Evolutionary conservation across 2,797 vertebrate genomes (phyloP).

Genomic region (Gymnoscopelus braueri): DNA sequence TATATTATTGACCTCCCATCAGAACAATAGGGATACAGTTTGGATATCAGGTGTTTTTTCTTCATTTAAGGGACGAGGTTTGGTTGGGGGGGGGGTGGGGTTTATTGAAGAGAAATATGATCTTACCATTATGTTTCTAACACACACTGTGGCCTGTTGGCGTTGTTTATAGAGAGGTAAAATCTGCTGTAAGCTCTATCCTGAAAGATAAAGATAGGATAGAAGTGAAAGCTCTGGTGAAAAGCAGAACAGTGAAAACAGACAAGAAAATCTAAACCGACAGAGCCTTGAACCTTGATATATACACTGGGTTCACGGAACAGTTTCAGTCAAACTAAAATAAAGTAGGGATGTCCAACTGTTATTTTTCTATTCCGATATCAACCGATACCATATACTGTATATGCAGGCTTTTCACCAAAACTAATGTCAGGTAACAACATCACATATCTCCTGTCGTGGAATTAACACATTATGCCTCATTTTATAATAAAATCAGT

Average conservation of each 20-base stretch:
- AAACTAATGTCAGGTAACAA: too few species aligned
- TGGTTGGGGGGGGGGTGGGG: constrained; percentile 6
- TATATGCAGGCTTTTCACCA: too few species aligned
- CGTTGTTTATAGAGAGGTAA: constrained; percentile 90
- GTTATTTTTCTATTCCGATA: too few species aligned
- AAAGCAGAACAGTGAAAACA: neutral
- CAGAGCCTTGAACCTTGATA: too few species aligned
- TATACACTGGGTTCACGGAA: neutral
- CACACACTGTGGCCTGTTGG: constrained; percentile 79
- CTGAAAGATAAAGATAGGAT: constrained; percentile 87
- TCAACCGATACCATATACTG: too few species aligned
- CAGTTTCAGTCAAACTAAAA: neutral
- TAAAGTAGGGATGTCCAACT: neutral
- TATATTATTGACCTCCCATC: too few species aligned
- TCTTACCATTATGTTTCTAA: constrained; percentile 87
- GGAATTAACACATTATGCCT: neutral
- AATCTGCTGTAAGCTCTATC: constrained; percentile 94
- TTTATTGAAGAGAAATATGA: constrained; percentile 27
- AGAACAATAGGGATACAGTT: neutral
- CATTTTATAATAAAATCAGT: constrained; percentile 19
- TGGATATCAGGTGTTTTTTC: neutral
- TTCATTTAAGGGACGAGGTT: neutral
- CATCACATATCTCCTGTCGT: too few species aligned
- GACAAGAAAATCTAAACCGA: neutral
- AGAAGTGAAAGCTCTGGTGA: constrained; percentile 56